Conservation (phyloP, 1,140 invertebrate genomes). For the Drosophila tristis region DNA sequence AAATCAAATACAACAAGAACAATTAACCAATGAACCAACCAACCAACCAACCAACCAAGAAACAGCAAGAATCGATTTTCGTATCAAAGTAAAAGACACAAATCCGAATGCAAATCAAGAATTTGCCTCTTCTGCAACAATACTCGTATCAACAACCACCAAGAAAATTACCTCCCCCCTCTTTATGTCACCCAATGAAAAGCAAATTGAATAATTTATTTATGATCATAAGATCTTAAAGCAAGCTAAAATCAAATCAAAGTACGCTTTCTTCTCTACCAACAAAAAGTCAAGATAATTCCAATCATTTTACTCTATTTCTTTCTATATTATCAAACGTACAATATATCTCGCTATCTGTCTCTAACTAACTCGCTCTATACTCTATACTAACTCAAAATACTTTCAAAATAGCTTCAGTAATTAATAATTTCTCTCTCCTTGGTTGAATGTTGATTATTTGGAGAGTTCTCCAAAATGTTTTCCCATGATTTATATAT, state of each 20-base stretch:
- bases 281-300: slow-evolving; percentile 41
- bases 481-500: slow-evolving; percentile 56
- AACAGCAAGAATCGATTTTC: slow-evolving; percentile 39
- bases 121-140: slow-evolving; percentile 33
- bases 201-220: slow-evolving; percentile 52
- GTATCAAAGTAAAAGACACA: slow-evolving; percentile 47
- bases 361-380: slow-evolving; percentile 45
- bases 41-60: slow-evolving; percentile 30
- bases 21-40: slow-evolving; percentile 25
- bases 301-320: slow-evolving; percentile 58
- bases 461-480: slow-evolving; percentile 30
- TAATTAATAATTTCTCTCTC: slow-evolving; percentile 12
- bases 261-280: slow-evolving; percentile 58
- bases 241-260: slow-evolving; percentile 35
- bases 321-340: slow-evolving; percentile 38
- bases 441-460: slow-evolving; percentile 54
- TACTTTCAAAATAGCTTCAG: slow-evolving; percentile 67
- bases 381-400: slow-evolving; percentile 62
- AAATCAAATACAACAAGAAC: slow-evolving; percentile 43
- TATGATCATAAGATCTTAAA: slow-evolving; percentile 42
- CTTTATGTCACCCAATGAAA: slow-evolving; percentile 51
- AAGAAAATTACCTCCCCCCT: slow-evolving; percentile 4
- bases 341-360: slow-evolving; percentile 34
- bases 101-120: slow-evolving; percentile 53
- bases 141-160: slow-evolving; percentile 29